Evolutionary conservation across 2,888 invertebrate genomes (phyloP).

Genomic region (Drosophila meridionalis): DNA sequence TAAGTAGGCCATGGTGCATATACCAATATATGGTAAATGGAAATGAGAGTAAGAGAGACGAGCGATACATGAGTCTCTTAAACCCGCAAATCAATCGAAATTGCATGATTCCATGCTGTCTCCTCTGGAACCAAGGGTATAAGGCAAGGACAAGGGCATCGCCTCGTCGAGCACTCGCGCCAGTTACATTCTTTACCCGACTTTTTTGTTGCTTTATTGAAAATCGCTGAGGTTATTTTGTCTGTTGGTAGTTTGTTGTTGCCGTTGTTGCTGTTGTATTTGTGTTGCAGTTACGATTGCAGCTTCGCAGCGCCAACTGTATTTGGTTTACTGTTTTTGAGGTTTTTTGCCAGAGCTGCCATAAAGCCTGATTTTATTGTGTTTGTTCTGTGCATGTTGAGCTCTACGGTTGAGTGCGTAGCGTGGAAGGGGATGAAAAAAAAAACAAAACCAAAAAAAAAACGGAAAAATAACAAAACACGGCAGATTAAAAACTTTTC

Average conservation of each 20-base stretch:
- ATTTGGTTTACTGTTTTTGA: conserved; percentile 56
- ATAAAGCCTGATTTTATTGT: conserved; percentile 76
- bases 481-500: conserved; percentile 79
- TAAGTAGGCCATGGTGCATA: background rate
- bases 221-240: conserved; percentile 49
- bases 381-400: conserved; percentile 37
- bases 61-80: background rate
- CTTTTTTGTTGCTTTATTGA: conserved; percentile 34
- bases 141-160: conserved; percentile 4
- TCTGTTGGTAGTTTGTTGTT: conserved; percentile 4
- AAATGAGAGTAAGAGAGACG: too few species aligned
- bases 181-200: background rate
- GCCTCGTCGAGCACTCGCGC: conserved; percentile 8
- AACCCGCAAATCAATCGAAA: background rate
- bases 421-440: background rate
- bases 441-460: conserved; percentile 2
- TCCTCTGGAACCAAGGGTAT: background rate
- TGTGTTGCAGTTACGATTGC: conserved; percentile 47
- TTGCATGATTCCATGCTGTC: background rate
- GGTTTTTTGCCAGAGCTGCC: conserved; percentile 54
- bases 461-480: conserved; percentile 33
- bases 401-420: conserved; percentile 23
- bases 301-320: conserved; percentile 42
- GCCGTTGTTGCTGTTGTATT: conserved; percentile 25
- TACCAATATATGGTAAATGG: background rate